Evolutionary conservation across 2,797 vertebrate genomes (phyloP).

Genomic region (Psittacula derbiana): DNA sequence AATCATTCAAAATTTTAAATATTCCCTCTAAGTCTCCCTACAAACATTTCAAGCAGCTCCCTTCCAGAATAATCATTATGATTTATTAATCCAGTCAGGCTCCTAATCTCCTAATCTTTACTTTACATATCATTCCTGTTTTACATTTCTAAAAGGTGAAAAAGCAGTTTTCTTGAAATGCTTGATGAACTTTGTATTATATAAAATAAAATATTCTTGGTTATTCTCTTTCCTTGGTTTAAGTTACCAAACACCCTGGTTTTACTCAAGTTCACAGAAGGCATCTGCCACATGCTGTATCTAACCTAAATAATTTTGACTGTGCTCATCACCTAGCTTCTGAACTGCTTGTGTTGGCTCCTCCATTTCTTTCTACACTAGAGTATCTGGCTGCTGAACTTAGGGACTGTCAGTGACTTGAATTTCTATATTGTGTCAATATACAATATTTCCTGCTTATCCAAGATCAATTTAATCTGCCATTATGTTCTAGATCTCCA

Average conservation of each 20-base stretch:
- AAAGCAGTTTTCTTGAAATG: neutral
- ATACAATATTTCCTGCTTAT: neutral
- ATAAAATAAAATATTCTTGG: neutral
- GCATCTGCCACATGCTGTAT: neutral
- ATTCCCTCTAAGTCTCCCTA: neutral
- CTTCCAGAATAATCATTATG: neutral
- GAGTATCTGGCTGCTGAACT: neutral
- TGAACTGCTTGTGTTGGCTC: neutral
- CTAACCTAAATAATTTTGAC: neutral
- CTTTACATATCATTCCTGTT: neutral
- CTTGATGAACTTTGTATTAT: neutral
- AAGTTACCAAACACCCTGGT: neutral
- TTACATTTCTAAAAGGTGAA: neutral
- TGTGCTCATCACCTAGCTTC: neutral
- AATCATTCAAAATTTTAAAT: neutral
- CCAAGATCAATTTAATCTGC: neutral
- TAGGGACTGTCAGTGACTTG: neutral
- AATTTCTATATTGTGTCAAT: neutral
- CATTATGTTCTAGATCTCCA: neutral
- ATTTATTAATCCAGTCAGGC: neutral
- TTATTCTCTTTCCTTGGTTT: neutral
- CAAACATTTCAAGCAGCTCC: neutral
- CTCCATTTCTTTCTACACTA: neutral
- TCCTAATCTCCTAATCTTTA: neutral
- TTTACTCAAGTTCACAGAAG: neutral